These are phyloP conservation scores for Pseudocheirus occidentalis DNA, from an alignment of 2,797 vertebrate genomes.

Conservation along the genomic window DNA sequence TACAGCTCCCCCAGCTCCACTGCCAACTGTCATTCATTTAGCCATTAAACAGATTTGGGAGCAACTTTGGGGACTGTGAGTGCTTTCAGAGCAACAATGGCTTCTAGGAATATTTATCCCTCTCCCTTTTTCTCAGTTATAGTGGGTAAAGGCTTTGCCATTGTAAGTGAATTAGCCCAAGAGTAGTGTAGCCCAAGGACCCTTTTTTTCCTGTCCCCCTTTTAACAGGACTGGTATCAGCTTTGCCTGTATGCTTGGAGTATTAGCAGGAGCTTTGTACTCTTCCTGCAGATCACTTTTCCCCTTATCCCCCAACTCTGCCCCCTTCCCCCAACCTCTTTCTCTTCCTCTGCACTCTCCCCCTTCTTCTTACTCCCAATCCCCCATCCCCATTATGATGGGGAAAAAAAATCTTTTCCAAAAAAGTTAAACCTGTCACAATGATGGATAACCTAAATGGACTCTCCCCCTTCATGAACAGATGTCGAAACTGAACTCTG, in stretches of 20 bases:
- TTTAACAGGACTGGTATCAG: neutral
- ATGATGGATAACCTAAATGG: constrained; percentile 81
- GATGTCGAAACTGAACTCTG: constrained; percentile 92
- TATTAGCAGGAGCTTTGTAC: constrained; percentile 59
- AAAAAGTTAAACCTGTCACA: constrained; percentile 71
- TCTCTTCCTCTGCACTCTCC: neutral
- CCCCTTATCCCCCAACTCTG: neutral
- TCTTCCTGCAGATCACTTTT: neutral
- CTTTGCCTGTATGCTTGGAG: accelerated
- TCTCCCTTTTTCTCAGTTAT: neutral
- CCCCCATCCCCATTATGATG: constrained; percentile 52
- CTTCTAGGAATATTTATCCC: neutral
- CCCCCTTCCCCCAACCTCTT: neutral
- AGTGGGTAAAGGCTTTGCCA: neutral
- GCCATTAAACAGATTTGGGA: neutral
- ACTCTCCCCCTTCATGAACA: constrained; percentile 84
- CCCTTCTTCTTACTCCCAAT: neutral
- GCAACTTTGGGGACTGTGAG: neutral
- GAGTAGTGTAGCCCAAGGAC: neutral
- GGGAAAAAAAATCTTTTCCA: constrained; percentile 64
- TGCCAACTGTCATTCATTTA: constrained; percentile 12
- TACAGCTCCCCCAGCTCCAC: neutral
- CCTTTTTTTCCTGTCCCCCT: accelerated
- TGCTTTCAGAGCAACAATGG: neutral
- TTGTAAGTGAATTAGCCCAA: neutral